A percentile compares a stretch with the other conserved stretches of the same genome.
phyloP scores from a whole-genome alignment of 64 coral and sea anemone species.

The Actinia equina region DNA sequence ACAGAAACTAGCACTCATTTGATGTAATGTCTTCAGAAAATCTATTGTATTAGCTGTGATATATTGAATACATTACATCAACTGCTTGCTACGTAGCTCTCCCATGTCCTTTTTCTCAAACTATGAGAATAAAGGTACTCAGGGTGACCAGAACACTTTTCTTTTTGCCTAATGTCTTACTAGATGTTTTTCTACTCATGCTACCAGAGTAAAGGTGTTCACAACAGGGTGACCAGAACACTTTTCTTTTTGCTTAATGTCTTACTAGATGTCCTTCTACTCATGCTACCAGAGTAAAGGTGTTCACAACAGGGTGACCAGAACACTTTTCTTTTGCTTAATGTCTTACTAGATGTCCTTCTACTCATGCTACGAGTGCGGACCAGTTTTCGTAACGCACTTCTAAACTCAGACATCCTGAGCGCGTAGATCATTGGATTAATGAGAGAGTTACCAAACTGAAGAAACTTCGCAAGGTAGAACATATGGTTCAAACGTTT shows the following conservation, averaged over 20 bases:
- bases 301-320: neutral
- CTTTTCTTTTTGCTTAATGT: neutral
- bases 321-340: neutral
- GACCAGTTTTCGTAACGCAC: neutral
- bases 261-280: neutral
- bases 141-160: too few species aligned
- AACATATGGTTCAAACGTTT: neutral
- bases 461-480: constrained; percentile 8
- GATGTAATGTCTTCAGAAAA: too few species aligned
- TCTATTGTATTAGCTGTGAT: too few species aligned
- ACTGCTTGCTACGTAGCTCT: too few species aligned
- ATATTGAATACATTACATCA: too few species aligned
- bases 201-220: too few species aligned
- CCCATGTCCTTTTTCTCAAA: too few species aligned
- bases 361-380: neutral
- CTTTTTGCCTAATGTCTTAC: neutral
- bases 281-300: neutral
- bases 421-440: constrained; percentile 30
- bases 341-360: neutral
- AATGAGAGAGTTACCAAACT: constrained; percentile 35
- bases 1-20: too few species aligned
- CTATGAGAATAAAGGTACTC: too few species aligned
- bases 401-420: constrained; percentile 31
- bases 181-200: too few species aligned
- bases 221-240: neutral